Conservation (phyloP, 2,113 vertebrate genomes). For the Argyrosomus japonicus region DNA sequence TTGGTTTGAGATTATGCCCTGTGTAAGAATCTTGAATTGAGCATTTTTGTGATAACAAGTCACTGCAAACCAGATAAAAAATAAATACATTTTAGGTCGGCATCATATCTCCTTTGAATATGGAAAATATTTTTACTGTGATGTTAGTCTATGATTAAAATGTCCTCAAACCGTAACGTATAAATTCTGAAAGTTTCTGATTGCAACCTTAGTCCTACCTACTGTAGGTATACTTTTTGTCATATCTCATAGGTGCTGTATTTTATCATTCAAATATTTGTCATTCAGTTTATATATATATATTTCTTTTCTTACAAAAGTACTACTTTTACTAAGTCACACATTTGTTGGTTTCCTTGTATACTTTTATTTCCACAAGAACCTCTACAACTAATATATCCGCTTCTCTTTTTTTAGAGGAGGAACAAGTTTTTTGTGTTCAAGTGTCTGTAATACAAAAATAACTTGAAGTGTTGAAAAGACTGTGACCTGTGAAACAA, state of each 20-base stretch:
- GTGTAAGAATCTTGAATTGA: conserved; percentile 26
- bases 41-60: conserved; percentile 9
- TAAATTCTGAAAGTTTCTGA: background rate
- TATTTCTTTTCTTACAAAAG: background rate
- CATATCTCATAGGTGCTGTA: no score
- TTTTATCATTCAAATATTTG: no score
- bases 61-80: background rate
- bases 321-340: background rate
- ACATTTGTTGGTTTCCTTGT: background rate
- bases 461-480: conserved; percentile 26
- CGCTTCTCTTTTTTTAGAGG: background rate
- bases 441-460: conserved; percentile 26
- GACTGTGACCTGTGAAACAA: conserved; percentile 32
- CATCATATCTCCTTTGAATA: background rate
- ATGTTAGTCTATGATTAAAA: background rate
- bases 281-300: no score
- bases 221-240: no score
- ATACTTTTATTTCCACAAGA: background rate
- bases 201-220: background rate
- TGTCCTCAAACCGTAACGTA: background rate
- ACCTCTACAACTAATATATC: background rate
- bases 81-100: background rate
- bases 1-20: conserved; percentile 20
- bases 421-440: background rate
- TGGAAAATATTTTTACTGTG: background rate